Evolutionary conservation across 2,888 invertebrate genomes (phyloP), one percentile per base, ranked within the genome.

Genomic region (Laothoe populi): DNA sequence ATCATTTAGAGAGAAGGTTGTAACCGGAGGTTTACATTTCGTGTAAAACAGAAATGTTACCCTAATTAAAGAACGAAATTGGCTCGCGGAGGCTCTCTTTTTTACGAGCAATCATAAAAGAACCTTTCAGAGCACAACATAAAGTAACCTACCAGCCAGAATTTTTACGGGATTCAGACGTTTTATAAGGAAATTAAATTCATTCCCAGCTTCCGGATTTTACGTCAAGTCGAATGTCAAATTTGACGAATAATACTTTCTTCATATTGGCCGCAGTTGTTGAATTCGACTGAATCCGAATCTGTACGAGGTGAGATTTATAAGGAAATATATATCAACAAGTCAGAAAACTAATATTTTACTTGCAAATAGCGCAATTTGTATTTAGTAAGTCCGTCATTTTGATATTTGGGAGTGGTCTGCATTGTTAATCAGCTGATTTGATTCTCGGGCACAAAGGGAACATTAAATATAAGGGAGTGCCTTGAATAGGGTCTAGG

Each of bases 41-140:
- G 72, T 76, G 78, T 82, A 80, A 83, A 83, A 84, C 83, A 78
- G 76, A 77, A 83, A 84, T 79, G 80, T 81, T 81, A 80, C 77
- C 77, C 82, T 88, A 90, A 90, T 90, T 90, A 90, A 88, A 86
- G 81, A 84, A 84, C 81, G 81, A 86, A 88, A 90, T 87, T 86
- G 84, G 79, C 77, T 83, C 78, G 75, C 77, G 72, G 76, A 81
- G 82, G 82, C 83, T 81, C 78, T 76, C 72, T 70, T 75, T 83
- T 91, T 91, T 90, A 90, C 85, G 86, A 83, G 80, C 81, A 82
- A 87, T 88, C 87, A 88, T 90, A 89, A 90, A 90, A 87, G 79
- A 77, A 80, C 74, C 86, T 83, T 87, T 87, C 80, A 82, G 81
- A 83, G 81, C 74, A 78, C 75, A 79, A 80, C 83, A 82, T 87